Conservation (phyloP, 2,888 invertebrate species). For the Xylota segnis region DNA sequence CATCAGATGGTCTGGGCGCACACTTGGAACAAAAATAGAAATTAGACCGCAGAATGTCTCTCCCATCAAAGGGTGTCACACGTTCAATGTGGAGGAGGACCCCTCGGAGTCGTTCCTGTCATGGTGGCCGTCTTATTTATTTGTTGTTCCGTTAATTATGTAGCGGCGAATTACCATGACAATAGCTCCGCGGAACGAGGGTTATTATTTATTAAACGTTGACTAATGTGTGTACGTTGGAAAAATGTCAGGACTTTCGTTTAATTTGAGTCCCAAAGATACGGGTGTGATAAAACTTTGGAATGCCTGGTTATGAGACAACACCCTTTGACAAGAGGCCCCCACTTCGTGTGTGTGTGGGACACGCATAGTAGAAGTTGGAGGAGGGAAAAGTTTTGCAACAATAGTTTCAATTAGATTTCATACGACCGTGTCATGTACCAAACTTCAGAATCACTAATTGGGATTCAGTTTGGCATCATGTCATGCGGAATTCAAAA, state of each 20-base stretch:
- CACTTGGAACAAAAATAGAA: conserved; percentile 22
- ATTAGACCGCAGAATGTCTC: conserved; percentile 10
- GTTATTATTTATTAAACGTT: conserved; percentile 44
- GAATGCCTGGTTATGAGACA: not conserved
- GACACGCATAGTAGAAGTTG: not conserved
- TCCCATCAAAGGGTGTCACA: not conserved
- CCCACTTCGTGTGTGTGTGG: not conserved
- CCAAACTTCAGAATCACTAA: not conserved
- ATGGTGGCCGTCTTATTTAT: conserved; percentile 6
- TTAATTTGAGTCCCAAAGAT: conserved; percentile 22
- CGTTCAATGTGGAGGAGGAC: conserved; percentile 1
- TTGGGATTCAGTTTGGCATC: too few species aligned
- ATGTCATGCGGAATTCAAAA: too few species aligned
- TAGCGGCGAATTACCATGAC: conserved; percentile 42
- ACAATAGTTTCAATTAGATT: not conserved
- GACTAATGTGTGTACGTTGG: conserved; percentile 24
- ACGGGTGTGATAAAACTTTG: conserved; percentile 1
- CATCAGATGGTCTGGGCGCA: not conserved
- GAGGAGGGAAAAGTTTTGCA: not conserved
- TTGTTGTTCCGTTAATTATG: conserved; percentile 40
- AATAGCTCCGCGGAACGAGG: conserved; percentile 38
- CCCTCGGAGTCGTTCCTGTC: not conserved
- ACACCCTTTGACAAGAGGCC: conserved; percentile 19
- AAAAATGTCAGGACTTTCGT: conserved; percentile 47
- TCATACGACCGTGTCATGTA: not conserved